Evolutionary conservation across 2,888 invertebrate species (phyloP).

Genomic region (Cheilosia scutellata): DNA sequence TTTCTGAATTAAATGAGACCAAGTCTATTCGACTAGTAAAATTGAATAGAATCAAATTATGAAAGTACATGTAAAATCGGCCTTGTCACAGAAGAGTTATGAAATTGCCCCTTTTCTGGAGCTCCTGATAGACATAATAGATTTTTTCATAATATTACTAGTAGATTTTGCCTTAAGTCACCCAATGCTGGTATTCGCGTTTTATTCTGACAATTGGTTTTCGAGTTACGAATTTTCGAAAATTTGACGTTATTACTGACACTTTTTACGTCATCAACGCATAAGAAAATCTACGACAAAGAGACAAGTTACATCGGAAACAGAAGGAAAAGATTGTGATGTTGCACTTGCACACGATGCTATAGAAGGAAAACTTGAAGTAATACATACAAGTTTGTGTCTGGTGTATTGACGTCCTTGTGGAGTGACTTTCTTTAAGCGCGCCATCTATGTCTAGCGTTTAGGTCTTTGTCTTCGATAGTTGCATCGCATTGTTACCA

Average conservation of each 20-base stretch:
- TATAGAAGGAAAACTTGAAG: not conserved
- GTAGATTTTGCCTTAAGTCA: not conserved
- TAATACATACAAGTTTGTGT: not conserved
- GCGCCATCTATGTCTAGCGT: too few species aligned
- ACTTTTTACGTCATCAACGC: constrained; percentile 9
- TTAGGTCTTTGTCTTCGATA: too few species aligned
- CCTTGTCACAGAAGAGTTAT: constrained; percentile 2
- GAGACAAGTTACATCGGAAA: not conserved
- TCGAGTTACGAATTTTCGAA: constrained; percentile 9
- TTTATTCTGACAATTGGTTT: not conserved
- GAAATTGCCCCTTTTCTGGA: constrained; percentile 31
- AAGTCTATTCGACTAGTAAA: constrained; percentile 14
- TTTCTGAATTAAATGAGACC: constrained; percentile 27
- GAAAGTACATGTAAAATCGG: constrained; percentile 46
- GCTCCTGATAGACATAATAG: constrained; percentile 16
- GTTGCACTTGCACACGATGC: not conserved
- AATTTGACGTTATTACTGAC: not conserved
- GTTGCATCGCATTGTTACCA: too few species aligned
- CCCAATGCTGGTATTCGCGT: not conserved
- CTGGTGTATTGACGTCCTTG: not conserved
- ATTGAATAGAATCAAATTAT: constrained; percentile 54
- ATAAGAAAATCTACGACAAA: not conserved
- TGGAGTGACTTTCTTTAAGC: not conserved
- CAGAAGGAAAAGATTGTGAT: not conserved
- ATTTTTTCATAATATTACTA: not conserved